phyloP scores from a whole-genome alignment of 2,888 invertebrate species.

The Sphinx pinastri region DNA sequence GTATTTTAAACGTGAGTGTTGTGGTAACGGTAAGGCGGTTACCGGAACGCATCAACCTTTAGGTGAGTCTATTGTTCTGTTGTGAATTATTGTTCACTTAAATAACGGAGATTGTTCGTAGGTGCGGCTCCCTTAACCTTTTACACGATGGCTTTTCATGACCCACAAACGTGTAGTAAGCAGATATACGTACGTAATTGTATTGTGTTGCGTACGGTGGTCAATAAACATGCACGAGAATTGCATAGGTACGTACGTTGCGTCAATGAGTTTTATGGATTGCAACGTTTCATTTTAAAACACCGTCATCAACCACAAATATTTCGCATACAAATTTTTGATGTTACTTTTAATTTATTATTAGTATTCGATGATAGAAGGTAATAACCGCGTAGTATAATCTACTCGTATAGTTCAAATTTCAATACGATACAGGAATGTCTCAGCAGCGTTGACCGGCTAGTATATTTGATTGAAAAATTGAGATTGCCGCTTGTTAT shows the following conservation, averaged over 20 bases:
- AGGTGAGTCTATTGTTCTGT: conserved; percentile 34
- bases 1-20: conserved; percentile 42
- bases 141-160: conserved; percentile 6
- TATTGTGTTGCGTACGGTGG: not conserved
- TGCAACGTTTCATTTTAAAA: conserved; percentile 11
- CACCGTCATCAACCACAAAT: not conserved
- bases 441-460: not conserved
- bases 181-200: not conserved
- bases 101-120: not conserved
- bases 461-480: conserved; percentile 4
- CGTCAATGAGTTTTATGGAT: not conserved
- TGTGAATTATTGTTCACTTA: conserved; percentile 2
- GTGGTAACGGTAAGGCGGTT: conserved; percentile 47
- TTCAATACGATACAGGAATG: too few relatives aligned
- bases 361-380: not conserved
- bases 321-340: too few relatives aligned
- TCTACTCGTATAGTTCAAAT: not conserved
- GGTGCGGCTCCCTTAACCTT: not conserved
- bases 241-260: not conserved
- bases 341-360: too few relatives aligned
- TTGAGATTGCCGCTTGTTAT: not conserved
- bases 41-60: conserved; percentile 34
- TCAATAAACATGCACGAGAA: not conserved
- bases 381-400: not conserved
- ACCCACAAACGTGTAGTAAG: not conserved